A percentile compares a stretch with the other conserved stretches of the same genome.
Conservation (phyloP, 2,797 vertebrate species). For the Fringilla coelebs region DNA sequence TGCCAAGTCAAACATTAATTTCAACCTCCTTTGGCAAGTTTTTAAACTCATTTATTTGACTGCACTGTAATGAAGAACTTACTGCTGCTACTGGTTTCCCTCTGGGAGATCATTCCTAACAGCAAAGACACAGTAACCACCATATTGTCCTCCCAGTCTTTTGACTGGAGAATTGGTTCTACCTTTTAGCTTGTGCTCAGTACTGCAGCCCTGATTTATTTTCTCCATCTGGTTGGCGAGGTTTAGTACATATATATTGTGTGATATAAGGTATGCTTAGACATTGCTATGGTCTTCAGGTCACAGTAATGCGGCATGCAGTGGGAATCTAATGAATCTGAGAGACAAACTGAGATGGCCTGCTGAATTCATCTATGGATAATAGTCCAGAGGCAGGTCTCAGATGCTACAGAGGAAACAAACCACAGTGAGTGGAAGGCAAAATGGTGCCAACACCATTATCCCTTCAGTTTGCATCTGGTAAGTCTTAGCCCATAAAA, state of each 20-base stretch:
- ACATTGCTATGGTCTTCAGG: neutral
- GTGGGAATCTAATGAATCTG: neutral
- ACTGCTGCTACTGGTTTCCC: neutral
- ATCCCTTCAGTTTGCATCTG: neutral
- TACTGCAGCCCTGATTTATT: neutral
- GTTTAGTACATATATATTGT: neutral
- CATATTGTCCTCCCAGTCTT: neutral
- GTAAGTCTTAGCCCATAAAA: neutral
- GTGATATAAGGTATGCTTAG: neutral
- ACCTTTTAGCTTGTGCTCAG: neutral
- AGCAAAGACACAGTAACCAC: neutral
- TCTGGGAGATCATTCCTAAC: neutral
- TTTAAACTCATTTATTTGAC: neutral
- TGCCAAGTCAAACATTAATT: neutral
- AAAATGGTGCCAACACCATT: neutral
- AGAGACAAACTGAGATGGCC: neutral
- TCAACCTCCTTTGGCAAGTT: neutral
- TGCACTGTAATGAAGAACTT: neutral
- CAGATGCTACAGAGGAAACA: neutral
- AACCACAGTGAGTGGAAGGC: neutral
- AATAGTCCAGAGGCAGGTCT: neutral
- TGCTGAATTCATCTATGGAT: neutral
- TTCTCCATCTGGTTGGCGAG: neutral
- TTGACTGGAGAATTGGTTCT: neutral
- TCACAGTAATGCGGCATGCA: neutral